phyloP scores from a whole-genome alignment of 2,888 invertebrate genomes.

The Melanotus villosus region DNA sequence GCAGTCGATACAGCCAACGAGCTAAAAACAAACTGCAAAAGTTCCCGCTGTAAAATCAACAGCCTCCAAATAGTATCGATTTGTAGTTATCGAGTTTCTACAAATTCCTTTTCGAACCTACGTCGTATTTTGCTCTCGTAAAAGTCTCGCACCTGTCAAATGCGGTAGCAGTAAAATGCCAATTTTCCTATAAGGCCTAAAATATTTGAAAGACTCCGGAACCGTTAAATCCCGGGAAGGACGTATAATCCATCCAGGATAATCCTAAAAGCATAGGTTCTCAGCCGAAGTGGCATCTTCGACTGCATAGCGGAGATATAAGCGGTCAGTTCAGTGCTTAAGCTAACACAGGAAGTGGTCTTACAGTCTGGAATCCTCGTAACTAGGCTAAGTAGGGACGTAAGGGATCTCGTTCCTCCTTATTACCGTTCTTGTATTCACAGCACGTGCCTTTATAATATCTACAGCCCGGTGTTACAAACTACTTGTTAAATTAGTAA shows the following conservation, averaged over 20 bases:
- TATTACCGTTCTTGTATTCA: constrained; percentile 36
- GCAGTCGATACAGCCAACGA: constrained; percentile 31
- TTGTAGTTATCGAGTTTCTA: constrained; percentile 16
- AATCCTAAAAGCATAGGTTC: constrained; percentile 36
- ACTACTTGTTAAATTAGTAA: constrained; percentile 34
- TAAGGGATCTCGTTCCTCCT: constrained; percentile 22
- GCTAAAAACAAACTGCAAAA: constrained; percentile 35
- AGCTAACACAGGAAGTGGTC: constrained; percentile 40
- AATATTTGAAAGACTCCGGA: constrained; percentile 2
- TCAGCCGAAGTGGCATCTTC: constrained; percentile 29
- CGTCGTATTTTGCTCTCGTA: neutral
- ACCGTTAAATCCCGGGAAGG: constrained; percentile 12
- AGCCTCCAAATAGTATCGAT: constrained; percentile 26
- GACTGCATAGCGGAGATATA: constrained; percentile 32
- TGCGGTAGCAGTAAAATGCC: constrained; percentile 19
- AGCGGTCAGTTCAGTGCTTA: constrained; percentile 40
- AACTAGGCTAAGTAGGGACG: constrained; percentile 39
- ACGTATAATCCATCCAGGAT: constrained; percentile 37
- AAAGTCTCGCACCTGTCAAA: constrained; percentile 1
- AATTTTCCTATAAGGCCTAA: constrained; percentile 4
- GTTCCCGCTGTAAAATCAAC: constrained; percentile 32
- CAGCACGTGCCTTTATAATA: constrained; percentile 35
- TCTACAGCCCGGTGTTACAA: constrained; percentile 32
- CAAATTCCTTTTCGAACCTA: constrained; percentile 15
- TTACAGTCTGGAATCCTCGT: constrained; percentile 37